Conservation (phyloP, 2,113 vertebrate species). For the Rynchops niger region DNA sequence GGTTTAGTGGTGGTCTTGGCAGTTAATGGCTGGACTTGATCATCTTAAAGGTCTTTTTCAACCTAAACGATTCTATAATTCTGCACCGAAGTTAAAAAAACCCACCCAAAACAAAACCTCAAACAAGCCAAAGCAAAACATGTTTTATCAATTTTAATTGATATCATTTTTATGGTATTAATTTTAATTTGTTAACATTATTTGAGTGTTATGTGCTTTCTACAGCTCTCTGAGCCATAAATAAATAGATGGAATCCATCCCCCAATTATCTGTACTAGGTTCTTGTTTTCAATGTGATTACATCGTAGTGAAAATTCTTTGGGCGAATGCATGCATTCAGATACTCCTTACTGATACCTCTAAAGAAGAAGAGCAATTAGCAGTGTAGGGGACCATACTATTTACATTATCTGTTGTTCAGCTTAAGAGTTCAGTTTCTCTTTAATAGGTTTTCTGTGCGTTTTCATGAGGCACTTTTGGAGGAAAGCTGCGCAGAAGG, state of each 20-base stretch:
- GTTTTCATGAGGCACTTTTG: background rate
- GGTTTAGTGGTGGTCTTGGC: background rate
- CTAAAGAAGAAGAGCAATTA: background rate
- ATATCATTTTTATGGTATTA: too few relatives aligned
- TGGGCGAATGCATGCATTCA: background rate
- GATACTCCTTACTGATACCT: background rate
- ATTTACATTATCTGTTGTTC: background rate
- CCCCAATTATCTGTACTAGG: background rate
- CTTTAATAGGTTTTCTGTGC: background rate
- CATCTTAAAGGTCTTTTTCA: background rate
- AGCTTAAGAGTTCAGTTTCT: background rate
- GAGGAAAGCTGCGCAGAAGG: background rate
- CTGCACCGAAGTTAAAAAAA: background rate
- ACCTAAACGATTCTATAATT: background rate
- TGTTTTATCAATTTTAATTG: background rate
- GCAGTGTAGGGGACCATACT: background rate
- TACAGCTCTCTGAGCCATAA: background rate
- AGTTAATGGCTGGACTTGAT: background rate
- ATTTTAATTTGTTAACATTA: background rate
- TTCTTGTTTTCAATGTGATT: background rate
- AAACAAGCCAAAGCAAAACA: background rate
- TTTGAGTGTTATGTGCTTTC: background rate
- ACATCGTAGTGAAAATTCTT: background rate
- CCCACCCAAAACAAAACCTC: background rate
- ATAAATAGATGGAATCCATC: background rate